Conservation (phyloP, 2,888 invertebrate species). For the Phragmatobia fuliginosa region DNA sequence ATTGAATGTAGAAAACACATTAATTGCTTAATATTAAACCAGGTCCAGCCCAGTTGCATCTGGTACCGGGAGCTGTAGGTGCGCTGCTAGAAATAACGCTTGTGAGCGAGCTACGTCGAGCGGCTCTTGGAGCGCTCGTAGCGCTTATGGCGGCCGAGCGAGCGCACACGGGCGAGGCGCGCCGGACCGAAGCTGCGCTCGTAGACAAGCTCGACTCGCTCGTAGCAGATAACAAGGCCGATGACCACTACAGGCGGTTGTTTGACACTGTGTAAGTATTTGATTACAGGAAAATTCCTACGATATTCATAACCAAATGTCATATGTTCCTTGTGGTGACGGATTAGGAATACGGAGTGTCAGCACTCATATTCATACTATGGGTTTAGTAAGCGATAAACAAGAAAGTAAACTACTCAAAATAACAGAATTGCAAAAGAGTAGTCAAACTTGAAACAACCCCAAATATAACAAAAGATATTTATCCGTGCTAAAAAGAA, state of each 20-base stretch:
- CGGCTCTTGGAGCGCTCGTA: constrained; percentile 96
- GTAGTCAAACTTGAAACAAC: too few relatives aligned
- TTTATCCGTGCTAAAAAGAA: too few relatives aligned
- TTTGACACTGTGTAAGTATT: constrained; percentile 97
- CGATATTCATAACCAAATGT: too few relatives aligned
- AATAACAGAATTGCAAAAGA: too few relatives aligned
- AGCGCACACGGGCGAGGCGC: constrained; percentile 93
- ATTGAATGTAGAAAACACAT: not conserved
- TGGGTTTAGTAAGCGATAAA: too few relatives aligned
- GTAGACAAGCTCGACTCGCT: constrained; percentile 97
- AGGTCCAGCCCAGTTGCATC: constrained; percentile 94
- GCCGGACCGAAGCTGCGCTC: constrained; percentile 96
- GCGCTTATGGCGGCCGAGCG: constrained; percentile 98
- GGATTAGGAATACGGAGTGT: too few relatives aligned
- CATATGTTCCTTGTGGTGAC: too few relatives aligned
- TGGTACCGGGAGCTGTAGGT: constrained; percentile 97
- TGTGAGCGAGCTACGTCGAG: constrained; percentile 95
- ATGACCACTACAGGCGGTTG: constrained; percentile 96
- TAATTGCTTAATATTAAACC: constrained; percentile 6
- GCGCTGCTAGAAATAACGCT: constrained; percentile 97
- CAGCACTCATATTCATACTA: too few relatives aligned
- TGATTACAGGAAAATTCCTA: not conserved
- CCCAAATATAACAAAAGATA: too few relatives aligned
- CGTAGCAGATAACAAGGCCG: constrained; percentile 97
- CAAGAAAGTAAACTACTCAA: too few relatives aligned